A percentile compares a stretch with the other conserved stretches of the same genome.
phyloP scores from a whole-genome alignment of 2,113 vertebrate genomes.

The Psilopogon haemacephalus region DNA sequence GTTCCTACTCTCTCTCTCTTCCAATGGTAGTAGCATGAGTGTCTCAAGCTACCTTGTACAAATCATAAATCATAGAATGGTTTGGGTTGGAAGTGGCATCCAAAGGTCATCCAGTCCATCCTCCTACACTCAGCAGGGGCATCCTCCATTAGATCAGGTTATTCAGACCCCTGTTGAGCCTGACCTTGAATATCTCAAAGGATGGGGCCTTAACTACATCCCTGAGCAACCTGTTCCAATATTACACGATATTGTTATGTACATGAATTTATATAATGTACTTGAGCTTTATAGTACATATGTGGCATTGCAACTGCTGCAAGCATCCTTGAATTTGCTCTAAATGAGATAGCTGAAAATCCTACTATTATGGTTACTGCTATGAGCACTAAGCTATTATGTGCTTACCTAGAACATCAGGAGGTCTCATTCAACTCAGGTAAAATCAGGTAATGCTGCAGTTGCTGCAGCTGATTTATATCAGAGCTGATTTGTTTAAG shows the following conservation, averaged over 20 bases:
- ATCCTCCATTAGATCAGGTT: too few species aligned
- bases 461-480: not conserved
- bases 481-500: not conserved
- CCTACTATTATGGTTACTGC: not conserved
- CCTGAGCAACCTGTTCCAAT: too few species aligned
- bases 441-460: not conserved
- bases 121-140: too few species aligned
- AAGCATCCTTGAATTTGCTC: not conserved
- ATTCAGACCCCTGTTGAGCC: too few species aligned
- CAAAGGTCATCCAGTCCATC: too few species aligned
- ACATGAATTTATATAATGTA: not conserved
- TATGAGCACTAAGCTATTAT: not conserved
- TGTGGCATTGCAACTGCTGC: not conserved
- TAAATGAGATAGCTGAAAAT: not conserved
- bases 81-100: too few species aligned
- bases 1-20: not conserved
- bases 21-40: too few species aligned
- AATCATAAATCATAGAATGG: too few species aligned
- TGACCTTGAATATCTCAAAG: too few species aligned
- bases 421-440: not conserved
- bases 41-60: not conserved
- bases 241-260: not conserved
- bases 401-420: not conserved
- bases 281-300: not conserved
- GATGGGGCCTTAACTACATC: too few species aligned